These are phyloP conservation scores for Lapara coniferarum DNA, from an alignment of 2,888 invertebrate species.

Conservation along the genomic window DNA sequence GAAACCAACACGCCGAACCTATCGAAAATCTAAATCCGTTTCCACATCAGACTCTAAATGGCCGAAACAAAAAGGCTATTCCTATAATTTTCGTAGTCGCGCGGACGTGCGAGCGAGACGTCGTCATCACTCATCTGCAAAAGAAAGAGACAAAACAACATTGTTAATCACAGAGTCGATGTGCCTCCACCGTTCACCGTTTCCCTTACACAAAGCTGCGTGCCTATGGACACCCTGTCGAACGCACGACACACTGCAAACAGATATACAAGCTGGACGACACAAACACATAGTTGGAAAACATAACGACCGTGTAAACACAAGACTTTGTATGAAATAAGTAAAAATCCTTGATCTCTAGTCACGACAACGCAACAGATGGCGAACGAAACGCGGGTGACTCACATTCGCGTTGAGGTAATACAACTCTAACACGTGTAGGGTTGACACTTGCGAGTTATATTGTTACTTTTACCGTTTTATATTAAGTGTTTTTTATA, in stretches of 20 bases:
- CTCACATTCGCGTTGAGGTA: constrained; percentile 32
- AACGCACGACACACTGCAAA: constrained; percentile 64
- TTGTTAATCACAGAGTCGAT: constrained; percentile 61
- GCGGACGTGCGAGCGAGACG: constrained; percentile 52
- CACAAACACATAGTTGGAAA: constrained; percentile 30
- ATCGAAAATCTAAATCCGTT: constrained; percentile 5
- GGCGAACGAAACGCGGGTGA: constrained; percentile 57
- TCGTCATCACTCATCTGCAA: constrained; percentile 66
- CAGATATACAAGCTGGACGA: constrained; percentile 40
- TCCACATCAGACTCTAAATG: constrained; percentile 28
- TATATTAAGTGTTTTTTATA: too few relatives aligned
- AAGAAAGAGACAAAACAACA: constrained; percentile 76
- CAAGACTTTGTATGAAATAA: constrained; percentile 21
- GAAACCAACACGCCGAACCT: background rate
- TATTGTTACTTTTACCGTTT: too few relatives aligned
- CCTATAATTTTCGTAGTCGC: constrained; percentile 21
- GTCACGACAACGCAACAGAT: constrained; percentile 66
- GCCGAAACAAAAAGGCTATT: constrained; percentile 35
- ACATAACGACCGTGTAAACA: background rate
- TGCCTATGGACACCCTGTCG: constrained; percentile 54
- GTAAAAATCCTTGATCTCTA: constrained; percentile 41
- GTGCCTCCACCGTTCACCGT: constrained; percentile 66
- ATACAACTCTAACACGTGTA: constrained; percentile 39
- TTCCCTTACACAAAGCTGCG: constrained; percentile 64
- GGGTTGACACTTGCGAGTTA: too few relatives aligned